phyloP scores from a whole-genome alignment of 2,113 vertebrate genomes.

The Thomomys bottae region DNA sequence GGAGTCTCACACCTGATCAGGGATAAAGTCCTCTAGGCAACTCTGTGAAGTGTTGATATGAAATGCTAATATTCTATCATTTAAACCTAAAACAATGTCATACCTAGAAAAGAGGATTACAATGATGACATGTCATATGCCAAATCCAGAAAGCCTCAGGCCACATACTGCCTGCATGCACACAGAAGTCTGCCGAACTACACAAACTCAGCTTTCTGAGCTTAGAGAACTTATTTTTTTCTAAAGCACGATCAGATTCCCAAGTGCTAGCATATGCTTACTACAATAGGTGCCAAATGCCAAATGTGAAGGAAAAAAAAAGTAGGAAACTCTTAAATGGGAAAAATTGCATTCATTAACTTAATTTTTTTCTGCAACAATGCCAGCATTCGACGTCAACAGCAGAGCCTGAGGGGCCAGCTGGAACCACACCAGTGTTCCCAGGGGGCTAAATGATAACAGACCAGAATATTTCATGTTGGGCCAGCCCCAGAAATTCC shows the following conservation, averaged over 20 bases:
- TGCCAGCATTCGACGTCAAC: constrained; percentile 55
- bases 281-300: constrained; percentile 34
- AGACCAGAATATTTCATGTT: constrained; percentile 26
- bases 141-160: background rate
- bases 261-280: constrained; percentile 11
- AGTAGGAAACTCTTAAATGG: constrained; percentile 52
- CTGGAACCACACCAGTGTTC: constrained; percentile 35
- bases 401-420: constrained; percentile 30
- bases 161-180: background rate
- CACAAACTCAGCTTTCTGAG: background rate
- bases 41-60: background rate
- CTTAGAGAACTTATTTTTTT: background rate
- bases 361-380: constrained; percentile 47
- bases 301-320: constrained; percentile 52
- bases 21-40: background rate
- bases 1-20: background rate
- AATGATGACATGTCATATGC: background rate
- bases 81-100: constrained; percentile 23
- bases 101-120: background rate
- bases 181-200: background rate
- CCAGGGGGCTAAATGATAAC: constrained; percentile 30
- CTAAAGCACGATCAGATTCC: constrained; percentile 36
- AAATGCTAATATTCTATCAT: background rate
- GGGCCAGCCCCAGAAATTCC: constrained; percentile 66
- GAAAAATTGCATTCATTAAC: constrained; percentile 66